Conservation (phyloP, 2,888 invertebrate genomes). For the Eupithecia dodoneata region DNA sequence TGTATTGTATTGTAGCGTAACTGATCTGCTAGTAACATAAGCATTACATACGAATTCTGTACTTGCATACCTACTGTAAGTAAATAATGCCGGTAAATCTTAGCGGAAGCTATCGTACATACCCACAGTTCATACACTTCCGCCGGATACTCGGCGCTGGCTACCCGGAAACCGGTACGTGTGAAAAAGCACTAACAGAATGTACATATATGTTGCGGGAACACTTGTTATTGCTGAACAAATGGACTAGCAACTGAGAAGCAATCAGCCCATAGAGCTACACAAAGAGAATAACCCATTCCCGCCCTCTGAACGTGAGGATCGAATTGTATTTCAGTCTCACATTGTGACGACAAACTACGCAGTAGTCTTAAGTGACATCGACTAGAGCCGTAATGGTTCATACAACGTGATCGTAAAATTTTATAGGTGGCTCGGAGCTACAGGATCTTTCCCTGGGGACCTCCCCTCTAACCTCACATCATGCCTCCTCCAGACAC, state of each 20-base stretch:
- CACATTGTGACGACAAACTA: slow-evolving; percentile 64
- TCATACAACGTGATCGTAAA: slow-evolving; percentile 78
- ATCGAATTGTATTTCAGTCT: slow-evolving; percentile 36
- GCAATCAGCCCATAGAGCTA: slow-evolving; percentile 11
- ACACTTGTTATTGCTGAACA: slow-evolving; percentile 11
- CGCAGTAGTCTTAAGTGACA: slow-evolving; percentile 69
- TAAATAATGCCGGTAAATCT: no score
- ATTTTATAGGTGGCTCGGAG: slow-evolving; percentile 73
- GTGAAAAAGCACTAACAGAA: neutral
- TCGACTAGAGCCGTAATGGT: slow-evolving; percentile 74
- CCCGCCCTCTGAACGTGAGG: slow-evolving; percentile 15
- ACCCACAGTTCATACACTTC: no score
- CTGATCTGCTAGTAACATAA: neutral
- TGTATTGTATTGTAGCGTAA: no score
- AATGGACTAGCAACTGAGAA: slow-evolving; percentile 19
- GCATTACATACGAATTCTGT: neutral
- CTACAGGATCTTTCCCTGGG: slow-evolving; percentile 67
- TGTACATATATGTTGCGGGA: neutral
- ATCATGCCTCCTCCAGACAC: slow-evolving; percentile 67
- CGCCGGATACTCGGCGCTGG: no score
- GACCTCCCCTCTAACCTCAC: slow-evolving; percentile 61
- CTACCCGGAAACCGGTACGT: no score
- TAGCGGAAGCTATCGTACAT: no score
- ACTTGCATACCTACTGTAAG: neutral
- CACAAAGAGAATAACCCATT: slow-evolving; percentile 25